Conservation (phyloP, 2,888 invertebrate genomes). For the Tricholauxania praeusta region DNA sequence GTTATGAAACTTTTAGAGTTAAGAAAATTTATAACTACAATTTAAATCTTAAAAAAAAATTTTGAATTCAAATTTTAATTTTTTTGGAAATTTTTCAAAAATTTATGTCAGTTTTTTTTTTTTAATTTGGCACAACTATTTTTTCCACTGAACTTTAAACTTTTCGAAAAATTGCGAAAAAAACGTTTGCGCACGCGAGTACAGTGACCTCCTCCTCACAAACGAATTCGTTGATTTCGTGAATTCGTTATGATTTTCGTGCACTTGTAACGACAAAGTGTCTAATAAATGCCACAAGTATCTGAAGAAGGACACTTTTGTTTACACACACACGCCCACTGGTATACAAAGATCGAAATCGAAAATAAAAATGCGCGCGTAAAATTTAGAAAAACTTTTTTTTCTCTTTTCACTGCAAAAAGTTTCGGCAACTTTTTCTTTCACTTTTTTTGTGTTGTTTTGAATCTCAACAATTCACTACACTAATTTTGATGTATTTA, state of each 20-base stretch:
- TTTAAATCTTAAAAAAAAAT: background rate
- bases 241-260: background rate
- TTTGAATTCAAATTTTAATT: background rate
- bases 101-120: conserved; percentile 36
- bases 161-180: background rate
- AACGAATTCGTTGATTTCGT: no score
- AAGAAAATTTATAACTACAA: background rate
- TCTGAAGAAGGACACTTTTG: conserved; percentile 41
- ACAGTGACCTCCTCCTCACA: conserved; percentile 48
- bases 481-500: background rate
- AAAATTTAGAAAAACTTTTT: background rate
- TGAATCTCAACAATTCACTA: background rate
- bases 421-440: background rate
- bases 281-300: conserved; percentile 18
- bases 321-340: conserved; percentile 37
- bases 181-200: conserved; percentile 38
- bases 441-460: background rate
- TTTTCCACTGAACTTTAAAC: conserved; percentile 16
- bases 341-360: background rate
- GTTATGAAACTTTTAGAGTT: conserved; percentile 33
- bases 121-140: conserved; percentile 25
- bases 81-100: background rate
- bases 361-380: conserved; percentile 8
- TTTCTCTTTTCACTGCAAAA: background rate
- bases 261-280: conserved; percentile 13